Conservation (phyloP, 2,888 invertebrate species). For the Seira musarum region DNA sequence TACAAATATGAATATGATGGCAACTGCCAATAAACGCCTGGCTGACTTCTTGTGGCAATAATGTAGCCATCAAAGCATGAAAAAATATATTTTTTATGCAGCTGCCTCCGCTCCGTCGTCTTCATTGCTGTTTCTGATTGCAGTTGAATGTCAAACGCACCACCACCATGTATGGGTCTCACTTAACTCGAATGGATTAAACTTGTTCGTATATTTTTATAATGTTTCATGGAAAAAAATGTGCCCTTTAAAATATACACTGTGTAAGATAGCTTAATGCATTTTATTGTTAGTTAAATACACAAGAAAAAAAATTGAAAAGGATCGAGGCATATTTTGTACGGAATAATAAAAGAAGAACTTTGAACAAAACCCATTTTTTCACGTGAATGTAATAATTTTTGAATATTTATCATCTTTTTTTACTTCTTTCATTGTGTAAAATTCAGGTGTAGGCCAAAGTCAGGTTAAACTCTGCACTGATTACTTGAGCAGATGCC, state of each 20-base stretch:
- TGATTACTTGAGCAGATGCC: slow-evolving; percentile 23
- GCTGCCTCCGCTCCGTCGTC: slow-evolving; percentile 38
- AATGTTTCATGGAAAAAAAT: too few relatives aligned
- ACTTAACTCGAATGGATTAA: too few relatives aligned
- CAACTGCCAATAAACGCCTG: slow-evolving; percentile 52
- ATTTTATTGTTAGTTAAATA: too few relatives aligned
- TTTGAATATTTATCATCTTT: slow-evolving; percentile 47
- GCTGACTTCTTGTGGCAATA: slow-evolving; percentile 46
- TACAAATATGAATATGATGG: not conserved
- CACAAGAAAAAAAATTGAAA: too few relatives aligned
- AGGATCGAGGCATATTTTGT: too few relatives aligned
- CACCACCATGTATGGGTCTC: too few relatives aligned
- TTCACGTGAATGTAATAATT: slow-evolving; percentile 52
- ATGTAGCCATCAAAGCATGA: slow-evolving; percentile 43
- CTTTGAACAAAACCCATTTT: slow-evolving; percentile 45
- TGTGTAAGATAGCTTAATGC: not conserved
- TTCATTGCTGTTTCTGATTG: not conserved
- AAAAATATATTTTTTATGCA: slow-evolving; percentile 31
- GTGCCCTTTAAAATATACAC: too few relatives aligned
- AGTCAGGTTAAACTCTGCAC: slow-evolving; percentile 3
- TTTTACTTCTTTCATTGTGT: slow-evolving; percentile 9
- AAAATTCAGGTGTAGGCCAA: slow-evolving; percentile 10
- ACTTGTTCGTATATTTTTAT: too few relatives aligned
- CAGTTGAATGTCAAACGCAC: slow-evolving; percentile 31
- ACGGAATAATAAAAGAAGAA: slow-evolving; percentile 8